Conservation (phyloP, 2,888 invertebrate genomes). For the Caenorhabditis auriculariae region DNA sequence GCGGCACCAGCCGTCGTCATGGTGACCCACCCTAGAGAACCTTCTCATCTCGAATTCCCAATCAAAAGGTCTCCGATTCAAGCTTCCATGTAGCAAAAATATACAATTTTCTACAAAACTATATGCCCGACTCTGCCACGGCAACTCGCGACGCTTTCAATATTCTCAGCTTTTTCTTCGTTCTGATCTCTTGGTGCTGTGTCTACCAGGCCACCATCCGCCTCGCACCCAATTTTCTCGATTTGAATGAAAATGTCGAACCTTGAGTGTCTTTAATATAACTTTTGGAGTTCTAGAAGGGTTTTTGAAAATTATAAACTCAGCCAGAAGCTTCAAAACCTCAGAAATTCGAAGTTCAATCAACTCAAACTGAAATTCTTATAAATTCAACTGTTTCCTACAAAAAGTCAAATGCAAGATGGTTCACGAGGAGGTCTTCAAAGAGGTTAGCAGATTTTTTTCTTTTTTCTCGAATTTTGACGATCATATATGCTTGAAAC, state of each 20-base stretch:
- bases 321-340: neutral
- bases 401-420: constrained; percentile 7
- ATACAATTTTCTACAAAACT: too few species aligned
- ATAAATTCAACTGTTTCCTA: too few species aligned
- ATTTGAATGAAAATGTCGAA: neutral
- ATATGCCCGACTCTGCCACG: too few species aligned
- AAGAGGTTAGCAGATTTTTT: constrained; percentile 4
- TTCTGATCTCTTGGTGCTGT: constrained; percentile 16
- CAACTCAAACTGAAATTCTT: too few species aligned
- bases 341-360: too few species aligned
- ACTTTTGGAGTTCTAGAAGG: neutral
- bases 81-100: too few species aligned
- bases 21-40: too few species aligned
- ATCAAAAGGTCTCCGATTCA: too few species aligned
- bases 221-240: too few species aligned
- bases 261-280: neutral
- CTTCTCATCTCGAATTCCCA: too few species aligned
- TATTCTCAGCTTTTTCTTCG: constrained; percentile 9
- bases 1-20: too few species aligned
- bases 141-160: constrained; percentile 11
- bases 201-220: constrained; percentile 25
- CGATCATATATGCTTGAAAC: too few species aligned
- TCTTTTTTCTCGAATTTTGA: neutral
- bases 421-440: constrained; percentile 16
- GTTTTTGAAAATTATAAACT: neutral